phyloP scores from a whole-genome alignment of 2,888 invertebrate species.

The Epirrhoe alternata region DNA sequence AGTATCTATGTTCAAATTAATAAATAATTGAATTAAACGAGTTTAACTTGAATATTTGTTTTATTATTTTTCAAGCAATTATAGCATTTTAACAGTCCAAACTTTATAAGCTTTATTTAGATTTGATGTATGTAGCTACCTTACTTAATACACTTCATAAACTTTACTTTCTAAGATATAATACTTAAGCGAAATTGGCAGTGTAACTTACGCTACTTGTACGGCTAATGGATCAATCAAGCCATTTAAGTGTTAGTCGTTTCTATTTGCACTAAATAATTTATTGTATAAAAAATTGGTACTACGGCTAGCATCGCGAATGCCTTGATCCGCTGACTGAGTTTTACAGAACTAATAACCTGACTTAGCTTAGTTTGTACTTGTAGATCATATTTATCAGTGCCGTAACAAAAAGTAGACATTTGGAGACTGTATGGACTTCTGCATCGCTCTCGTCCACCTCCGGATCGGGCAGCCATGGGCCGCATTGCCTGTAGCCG shows the following conservation, averaged over 20 bases:
- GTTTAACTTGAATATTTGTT: conserved; percentile 56
- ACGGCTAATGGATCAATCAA: too few species aligned
- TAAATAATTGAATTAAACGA: conserved; percentile 61
- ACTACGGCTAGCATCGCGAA: too few species aligned
- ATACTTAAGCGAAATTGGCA: not conserved
- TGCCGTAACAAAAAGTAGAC: conserved; percentile 4
- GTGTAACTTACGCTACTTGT: not conserved
- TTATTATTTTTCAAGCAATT: conserved; percentile 47
- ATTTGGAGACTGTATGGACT: conserved; percentile 11
- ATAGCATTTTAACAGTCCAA: not conserved
- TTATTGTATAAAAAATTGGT: too few species aligned
- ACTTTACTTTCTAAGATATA: not conserved
- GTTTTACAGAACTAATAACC: not conserved
- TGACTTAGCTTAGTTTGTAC: conserved; percentile 7
- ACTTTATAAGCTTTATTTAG: not conserved
- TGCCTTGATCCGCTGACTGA: too few species aligned
- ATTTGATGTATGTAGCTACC: not conserved
- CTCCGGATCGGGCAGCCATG: conserved; percentile 71
- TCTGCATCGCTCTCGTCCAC: conserved; percentile 42
- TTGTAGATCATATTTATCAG: conserved; percentile 5
- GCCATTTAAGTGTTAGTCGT: too few species aligned
- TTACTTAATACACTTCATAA: not conserved
- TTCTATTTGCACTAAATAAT: too few species aligned
- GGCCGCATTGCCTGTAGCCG: conserved; percentile 78
- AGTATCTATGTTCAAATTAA: conserved; percentile 61